Evolutionary conservation across 2,113 vertebrate genomes (phyloP).

Genomic region (Tonatia bakeri): DNA sequence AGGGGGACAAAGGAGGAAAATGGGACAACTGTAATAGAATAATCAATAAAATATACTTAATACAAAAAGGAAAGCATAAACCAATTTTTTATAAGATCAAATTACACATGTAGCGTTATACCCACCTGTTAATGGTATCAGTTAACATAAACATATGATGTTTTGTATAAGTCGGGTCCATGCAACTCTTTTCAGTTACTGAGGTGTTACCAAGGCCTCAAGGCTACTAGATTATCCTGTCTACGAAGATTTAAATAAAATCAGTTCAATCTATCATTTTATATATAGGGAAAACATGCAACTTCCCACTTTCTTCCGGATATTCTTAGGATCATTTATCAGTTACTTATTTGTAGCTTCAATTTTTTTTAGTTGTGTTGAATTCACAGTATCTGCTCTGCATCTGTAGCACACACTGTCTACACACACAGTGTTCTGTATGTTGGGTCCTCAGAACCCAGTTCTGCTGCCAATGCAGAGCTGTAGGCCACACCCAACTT

Average conservation of each 20-base stretch:
- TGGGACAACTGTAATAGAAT: too few species aligned
- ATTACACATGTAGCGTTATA: constrained; percentile 16
- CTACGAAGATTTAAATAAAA: constrained; percentile 20
- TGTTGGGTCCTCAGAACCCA: not conserved
- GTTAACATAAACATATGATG: not conserved
- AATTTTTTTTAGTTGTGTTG: not conserved
- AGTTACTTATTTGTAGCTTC: not conserved
- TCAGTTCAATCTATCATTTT: not conserved
- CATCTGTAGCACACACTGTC: not conserved
- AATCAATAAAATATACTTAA: too few species aligned
- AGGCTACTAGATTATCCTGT: not conserved
- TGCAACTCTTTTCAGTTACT: not conserved
- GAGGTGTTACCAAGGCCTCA: not conserved
- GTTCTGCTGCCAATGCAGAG: not conserved
- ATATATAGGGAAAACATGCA: not conserved
- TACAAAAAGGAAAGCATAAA: too few species aligned
- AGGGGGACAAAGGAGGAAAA: too few species aligned
- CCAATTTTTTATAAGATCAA: constrained; percentile 12
- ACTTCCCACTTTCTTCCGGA: not conserved
- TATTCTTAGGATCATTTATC: not conserved
- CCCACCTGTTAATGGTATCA: not conserved
- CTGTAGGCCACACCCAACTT: not conserved
- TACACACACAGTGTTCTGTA: not conserved
- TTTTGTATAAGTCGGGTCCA: not conserved
- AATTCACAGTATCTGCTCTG: not conserved